phyloP scores from a whole-genome alignment of 2,113 vertebrate species.

The Pterocles orientalis region DNA sequence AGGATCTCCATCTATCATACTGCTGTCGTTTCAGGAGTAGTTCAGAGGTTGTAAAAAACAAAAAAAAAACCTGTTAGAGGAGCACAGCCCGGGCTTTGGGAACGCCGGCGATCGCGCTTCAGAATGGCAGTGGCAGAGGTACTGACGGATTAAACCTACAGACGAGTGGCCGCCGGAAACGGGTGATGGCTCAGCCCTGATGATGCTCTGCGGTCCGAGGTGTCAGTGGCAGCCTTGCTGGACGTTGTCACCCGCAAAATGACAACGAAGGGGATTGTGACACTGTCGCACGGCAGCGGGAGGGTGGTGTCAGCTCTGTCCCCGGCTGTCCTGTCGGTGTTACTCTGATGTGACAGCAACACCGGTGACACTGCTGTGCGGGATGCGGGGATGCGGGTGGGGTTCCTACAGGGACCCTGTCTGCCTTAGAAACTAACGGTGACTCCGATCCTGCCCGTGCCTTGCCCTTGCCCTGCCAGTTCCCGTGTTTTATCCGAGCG shows the following conservation, averaged over 20 bases:
- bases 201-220: accelerated
- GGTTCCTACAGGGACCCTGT: background rate
- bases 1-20: background rate
- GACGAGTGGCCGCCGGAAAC: background rate
- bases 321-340: background rate
- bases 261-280: background rate
- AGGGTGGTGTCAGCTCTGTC: background rate
- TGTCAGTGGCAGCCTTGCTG: background rate
- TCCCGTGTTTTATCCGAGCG: background rate
- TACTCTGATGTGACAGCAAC: background rate
- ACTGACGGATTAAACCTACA: background rate
- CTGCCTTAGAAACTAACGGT: background rate
- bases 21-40: background rate
- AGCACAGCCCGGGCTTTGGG: background rate
- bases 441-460: background rate
- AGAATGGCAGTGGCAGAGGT: no score
- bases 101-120: background rate
- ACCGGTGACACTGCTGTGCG: no score
- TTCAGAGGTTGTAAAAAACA: background rate
- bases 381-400: background rate
- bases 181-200: accelerated
- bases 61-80: background rate
- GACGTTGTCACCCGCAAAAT: background rate
- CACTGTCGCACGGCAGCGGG: background rate
- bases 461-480: background rate